Evolutionary conservation across 1,140 invertebrate genomes (phyloP).

Genomic region (Camponotus floridanus): DNA sequence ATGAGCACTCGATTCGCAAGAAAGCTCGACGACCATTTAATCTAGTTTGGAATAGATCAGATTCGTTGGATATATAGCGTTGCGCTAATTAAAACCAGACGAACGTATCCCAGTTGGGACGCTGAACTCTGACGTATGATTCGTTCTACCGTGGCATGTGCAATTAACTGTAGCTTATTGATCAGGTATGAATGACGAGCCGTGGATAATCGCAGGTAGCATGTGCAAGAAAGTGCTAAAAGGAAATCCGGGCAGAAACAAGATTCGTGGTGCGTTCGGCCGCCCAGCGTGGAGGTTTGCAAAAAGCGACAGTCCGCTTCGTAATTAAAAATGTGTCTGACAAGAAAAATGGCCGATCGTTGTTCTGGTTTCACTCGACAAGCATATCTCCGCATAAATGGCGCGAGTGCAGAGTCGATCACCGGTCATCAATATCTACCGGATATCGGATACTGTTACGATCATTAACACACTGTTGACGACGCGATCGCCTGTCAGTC

Average conservation of each 20-base stretch:
- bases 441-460: slow-evolving; percentile 51
- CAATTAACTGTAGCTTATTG: slow-evolving; percentile 62
- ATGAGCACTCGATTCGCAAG: slow-evolving; percentile 60
- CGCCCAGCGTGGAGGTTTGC: not conserved
- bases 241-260: slow-evolving; percentile 59
- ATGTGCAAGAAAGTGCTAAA: slow-evolving; percentile 48
- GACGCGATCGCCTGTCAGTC: slow-evolving; percentile 37
- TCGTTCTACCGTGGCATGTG: slow-evolving; percentile 51
- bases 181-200: slow-evolving; percentile 61
- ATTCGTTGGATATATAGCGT: slow-evolving; percentile 37
- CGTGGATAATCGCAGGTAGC: slow-evolving; percentile 55
- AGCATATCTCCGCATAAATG: slow-evolving; percentile 46
- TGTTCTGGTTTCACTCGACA: slow-evolving; percentile 31
- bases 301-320: slow-evolving; percentile 26
- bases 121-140: slow-evolving; percentile 53
- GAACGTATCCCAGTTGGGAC: slow-evolving; percentile 45
- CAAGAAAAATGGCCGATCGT: slow-evolving; percentile 28
- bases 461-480: slow-evolving; percentile 51
- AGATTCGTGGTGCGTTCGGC: slow-evolving; percentile 25
- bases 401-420: slow-evolving; percentile 32
- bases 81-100: slow-evolving; percentile 56
- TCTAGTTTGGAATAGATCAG: slow-evolving; percentile 54
- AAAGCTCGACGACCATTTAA: slow-evolving; percentile 50
- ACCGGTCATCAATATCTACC: slow-evolving; percentile 36
- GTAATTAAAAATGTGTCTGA: slow-evolving; percentile 46